These are phyloP conservation scores for Meriones unguiculatus DNA, from an alignment of 2,113 vertebrate species.

Conservation along the genomic window DNA sequence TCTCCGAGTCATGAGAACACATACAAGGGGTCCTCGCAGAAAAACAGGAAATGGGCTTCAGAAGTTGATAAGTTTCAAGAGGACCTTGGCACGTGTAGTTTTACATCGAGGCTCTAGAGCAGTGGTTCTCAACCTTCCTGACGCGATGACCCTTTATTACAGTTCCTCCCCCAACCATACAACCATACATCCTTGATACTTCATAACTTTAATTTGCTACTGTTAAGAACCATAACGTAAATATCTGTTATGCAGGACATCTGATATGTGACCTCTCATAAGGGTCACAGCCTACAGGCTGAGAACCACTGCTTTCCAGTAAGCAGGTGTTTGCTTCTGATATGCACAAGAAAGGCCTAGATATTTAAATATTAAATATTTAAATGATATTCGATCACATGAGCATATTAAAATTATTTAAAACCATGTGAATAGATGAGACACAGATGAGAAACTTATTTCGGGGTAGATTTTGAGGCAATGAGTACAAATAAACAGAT, in stretches of 20 bases:
- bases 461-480: slow-evolving; percentile 8
- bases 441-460: background rate
- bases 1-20: background rate
- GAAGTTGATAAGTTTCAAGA: background rate
- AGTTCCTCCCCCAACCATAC: background rate
- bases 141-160: background rate
- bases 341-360: slow-evolving; percentile 14
- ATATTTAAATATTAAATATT: background rate
- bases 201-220: background rate
- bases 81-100: background rate
- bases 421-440: background rate
- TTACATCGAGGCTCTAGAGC: background rate
- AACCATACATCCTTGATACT: background rate
- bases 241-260: background rate
- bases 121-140: background rate
- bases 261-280: too few relatives aligned
- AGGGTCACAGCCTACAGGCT: background rate
- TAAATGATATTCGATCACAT: background rate
- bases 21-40: background rate
- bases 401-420: background rate
- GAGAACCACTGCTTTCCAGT: background rate
- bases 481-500: background rate
- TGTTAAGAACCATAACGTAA: background rate
- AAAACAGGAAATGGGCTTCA: background rate
- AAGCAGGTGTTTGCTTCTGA: background rate